phyloP scores from a whole-genome alignment of 2,797 vertebrate species.

The Lutjanus campechanus region DNA sequence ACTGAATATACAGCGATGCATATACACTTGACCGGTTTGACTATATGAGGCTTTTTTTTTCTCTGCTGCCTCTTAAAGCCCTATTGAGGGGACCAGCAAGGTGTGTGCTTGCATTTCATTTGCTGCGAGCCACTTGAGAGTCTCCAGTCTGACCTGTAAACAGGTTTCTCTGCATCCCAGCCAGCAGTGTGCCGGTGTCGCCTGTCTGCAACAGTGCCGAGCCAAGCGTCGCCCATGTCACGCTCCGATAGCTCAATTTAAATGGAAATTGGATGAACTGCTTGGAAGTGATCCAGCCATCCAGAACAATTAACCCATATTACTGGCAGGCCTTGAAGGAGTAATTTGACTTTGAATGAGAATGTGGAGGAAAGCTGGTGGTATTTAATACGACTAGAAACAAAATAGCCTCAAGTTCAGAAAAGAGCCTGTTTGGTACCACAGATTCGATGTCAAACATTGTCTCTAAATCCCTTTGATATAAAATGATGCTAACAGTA shows the following conservation, averaged over 20 bases:
- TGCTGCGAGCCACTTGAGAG: conserved; percentile 48
- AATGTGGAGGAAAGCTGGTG: conserved; percentile 53
- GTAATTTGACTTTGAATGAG: conserved; percentile 82
- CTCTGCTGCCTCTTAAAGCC: conserved; percentile 50
- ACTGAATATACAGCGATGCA: conserved; percentile 24
- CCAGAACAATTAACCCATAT: conserved; percentile 87
- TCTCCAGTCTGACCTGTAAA: conserved; percentile 69
- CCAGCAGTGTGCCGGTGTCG: conserved; percentile 44
- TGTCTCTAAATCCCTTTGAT: conserved; percentile 32
- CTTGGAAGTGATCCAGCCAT: conserved; percentile 86
- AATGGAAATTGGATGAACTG: conserved; percentile 88
- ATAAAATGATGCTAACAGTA: conserved; percentile 9
- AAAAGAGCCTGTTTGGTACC: conserved; percentile 44
- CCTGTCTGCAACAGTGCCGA: conserved; percentile 62
- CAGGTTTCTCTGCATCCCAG: conserved; percentile 66
- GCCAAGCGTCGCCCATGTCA: conserved; percentile 71
- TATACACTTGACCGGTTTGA: conserved; percentile 56
- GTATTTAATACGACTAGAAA: conserved; percentile 67
- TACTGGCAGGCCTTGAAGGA: conserved; percentile 82
- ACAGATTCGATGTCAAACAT: conserved; percentile 42
- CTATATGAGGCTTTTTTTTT: conserved; percentile 22
- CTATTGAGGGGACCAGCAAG: conserved; percentile 45
- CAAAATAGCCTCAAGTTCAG: conserved; percentile 63
- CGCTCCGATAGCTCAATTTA: conserved; percentile 84
- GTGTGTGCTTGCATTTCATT: conserved; percentile 68